phyloP scores from a whole-genome alignment of 2,113 vertebrate species.

The Steatornis caripensis region DNA sequence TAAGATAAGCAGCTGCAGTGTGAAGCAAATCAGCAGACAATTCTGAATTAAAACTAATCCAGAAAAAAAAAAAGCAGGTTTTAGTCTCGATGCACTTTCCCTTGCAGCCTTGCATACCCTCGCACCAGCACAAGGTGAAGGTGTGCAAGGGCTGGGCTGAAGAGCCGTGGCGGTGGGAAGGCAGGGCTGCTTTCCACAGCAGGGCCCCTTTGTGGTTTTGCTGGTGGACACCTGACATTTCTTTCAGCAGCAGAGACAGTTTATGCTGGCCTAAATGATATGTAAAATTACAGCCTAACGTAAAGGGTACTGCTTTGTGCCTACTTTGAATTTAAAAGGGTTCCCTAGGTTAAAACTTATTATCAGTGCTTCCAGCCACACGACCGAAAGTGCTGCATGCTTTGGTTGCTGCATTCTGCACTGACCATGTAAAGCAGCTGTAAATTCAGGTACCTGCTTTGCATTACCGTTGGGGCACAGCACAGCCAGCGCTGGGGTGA shows the following conservation, averaged over 20 bases:
- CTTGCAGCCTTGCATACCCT: not conserved
- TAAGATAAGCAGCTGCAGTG: not conserved
- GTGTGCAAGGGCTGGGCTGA: not conserved
- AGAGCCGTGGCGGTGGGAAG: not conserved
- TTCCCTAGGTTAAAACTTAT: not conserved
- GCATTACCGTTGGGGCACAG: not conserved
- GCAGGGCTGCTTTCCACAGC: not conserved
- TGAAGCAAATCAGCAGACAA: not conserved
- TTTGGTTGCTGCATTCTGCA: not conserved
- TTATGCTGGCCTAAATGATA: not conserved
- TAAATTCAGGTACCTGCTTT: conserved; percentile 4
- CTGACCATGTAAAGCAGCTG: not conserved
- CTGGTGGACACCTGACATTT: not conserved
- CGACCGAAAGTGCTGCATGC: fast-evolving
- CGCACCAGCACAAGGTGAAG: not conserved
- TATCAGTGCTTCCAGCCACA: not conserved
- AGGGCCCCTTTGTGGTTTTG: not conserved
- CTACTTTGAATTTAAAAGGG: not conserved
- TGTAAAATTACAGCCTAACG: not conserved
- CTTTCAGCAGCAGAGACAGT: not conserved
- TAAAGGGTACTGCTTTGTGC: not conserved
- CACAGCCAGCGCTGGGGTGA: not conserved
- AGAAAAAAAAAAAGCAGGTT: not conserved
- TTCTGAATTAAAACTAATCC: not conserved
- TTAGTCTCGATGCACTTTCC: not conserved